Base-by-base conservation (phyloP, 2,113 vertebrate species). In the Ophthalmotilapia sp. region DNA sequence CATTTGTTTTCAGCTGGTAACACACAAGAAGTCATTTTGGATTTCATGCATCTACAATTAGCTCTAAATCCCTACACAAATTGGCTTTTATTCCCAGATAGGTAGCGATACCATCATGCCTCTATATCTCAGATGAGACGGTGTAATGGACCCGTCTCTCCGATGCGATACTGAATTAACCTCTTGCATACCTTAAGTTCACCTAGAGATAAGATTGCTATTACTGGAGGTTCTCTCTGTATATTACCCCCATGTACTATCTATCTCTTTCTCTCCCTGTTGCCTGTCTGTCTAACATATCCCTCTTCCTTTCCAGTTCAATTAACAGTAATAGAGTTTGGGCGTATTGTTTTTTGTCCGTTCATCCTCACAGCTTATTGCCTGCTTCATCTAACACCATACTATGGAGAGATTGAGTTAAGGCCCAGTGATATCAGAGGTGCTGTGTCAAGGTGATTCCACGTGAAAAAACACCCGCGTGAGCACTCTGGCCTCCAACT, bases 131-230 rank as follows among this genome's bases (percentile, higher is more conserved):
- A 81, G 83, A 89, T 84, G 62, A 90, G 70, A 82, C 58, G 12
- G 75, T 83, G 73, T 55, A 89, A 88, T 81, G 62, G 75, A 81
- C 42, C 62, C 82, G 79, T 92, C 86, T 86, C 47, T 19, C 31
- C 86, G 86, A 7, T 85, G 84, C 80, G 89, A 92, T 92, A 90
- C 84, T 93, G 86, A 88, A 90, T 91, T 91, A 86, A 88, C 89
- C 88, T 92, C 83, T 90, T 83, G 89, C 79, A 91, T 83, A 85
- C 84, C 56, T 75, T 88, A 89, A 82, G 85, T 91, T 86, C 81
- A 92, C 73, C 81, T 82, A 26, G 84, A 88, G 88, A 93, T 89
- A 92, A 89, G 85, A 81, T 88, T 80, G 81, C 86, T 82, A 84
- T 94, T 65, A 83, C 5, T 5, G 36, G 68, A 40, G 60, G 23